Evolutionary conservation across 2,888 invertebrate genomes (phyloP).

Genomic region (Drosophila lutescens): DNA sequence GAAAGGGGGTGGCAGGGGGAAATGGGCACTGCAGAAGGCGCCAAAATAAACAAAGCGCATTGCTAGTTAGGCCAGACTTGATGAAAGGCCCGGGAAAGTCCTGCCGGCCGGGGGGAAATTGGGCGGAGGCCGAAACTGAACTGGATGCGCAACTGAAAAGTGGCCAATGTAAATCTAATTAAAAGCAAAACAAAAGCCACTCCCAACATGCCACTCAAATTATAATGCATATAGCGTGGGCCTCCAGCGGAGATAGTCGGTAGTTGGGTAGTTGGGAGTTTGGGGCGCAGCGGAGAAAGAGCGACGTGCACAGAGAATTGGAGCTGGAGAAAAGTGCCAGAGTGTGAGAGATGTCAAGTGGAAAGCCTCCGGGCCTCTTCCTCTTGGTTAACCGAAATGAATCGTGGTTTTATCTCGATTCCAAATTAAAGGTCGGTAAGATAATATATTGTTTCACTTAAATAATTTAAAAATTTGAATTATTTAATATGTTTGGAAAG

Average conservation of each 20-base stretch:
- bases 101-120: constrained; percentile 15
- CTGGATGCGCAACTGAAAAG: constrained; percentile 71
- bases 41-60: constrained; percentile 76
- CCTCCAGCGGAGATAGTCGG: constrained; percentile 15
- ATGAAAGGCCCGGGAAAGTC: constrained; percentile 40
- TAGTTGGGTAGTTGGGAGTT: too few relatives aligned
- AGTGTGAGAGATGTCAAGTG: constrained; percentile 18
- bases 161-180: constrained; percentile 81
- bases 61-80: constrained; percentile 67
- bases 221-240: constrained; percentile 71
- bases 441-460: neutral
- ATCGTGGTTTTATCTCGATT: neutral
- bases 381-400: constrained; percentile 33
- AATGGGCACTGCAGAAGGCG: constrained; percentile 61
- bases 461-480: too few relatives aligned
- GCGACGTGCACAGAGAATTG: constrained; percentile 5
- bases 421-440: neutral
- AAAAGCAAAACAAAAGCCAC: constrained; percentile 80
- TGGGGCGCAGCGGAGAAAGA: constrained; percentile 3
- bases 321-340: neutral
- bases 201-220: constrained; percentile 79
- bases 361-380: constrained; percentile 33
- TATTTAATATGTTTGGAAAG: too few relatives aligned
- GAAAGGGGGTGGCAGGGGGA: neutral
- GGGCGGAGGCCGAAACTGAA: constrained; percentile 41